Conservation (phyloP, 2,888 invertebrate species). For the Athrips mouffetella region DNA sequence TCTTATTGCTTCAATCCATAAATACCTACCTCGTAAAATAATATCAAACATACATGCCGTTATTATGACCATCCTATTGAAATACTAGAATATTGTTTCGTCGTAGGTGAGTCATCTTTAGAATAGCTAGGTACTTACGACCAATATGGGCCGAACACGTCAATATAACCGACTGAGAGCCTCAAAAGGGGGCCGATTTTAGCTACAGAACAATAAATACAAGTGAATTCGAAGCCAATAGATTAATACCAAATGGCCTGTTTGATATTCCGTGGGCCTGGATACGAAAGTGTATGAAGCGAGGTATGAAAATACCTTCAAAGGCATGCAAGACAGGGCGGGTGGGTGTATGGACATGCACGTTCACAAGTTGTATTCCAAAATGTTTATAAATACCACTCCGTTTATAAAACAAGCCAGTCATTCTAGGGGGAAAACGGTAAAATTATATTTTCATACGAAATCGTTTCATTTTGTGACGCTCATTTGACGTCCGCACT, state of each 20-base stretch:
- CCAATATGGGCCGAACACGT: neutral
- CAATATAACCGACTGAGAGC: neutral
- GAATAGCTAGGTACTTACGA: neutral
- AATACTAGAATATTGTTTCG: too few relatives aligned
- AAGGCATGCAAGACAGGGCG: neutral
- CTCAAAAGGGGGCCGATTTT: neutral
- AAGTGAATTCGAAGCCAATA: neutral
- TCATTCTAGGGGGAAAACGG: conserved; percentile 30
- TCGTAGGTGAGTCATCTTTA: neutral
- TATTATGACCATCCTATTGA: too few relatives aligned
- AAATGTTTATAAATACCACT: neutral
- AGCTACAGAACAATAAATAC: neutral
- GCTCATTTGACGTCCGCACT: conserved; percentile 37
- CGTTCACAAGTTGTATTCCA: too few relatives aligned
- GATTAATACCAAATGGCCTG: too few relatives aligned
- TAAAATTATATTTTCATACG: conserved; percentile 38
- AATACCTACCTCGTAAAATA: too few relatives aligned
- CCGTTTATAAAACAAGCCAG: conserved; percentile 13
- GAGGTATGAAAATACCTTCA: too few relatives aligned
- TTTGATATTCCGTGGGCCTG: too few relatives aligned
- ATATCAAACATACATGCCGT: too few relatives aligned
- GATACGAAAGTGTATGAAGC: too few relatives aligned
- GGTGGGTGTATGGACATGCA: too few relatives aligned
- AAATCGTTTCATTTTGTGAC: conserved; percentile 49
- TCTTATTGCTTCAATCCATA: too few relatives aligned